Conservation (phyloP, 1,140 invertebrate genomes). For the Bombus terrestris region DNA sequence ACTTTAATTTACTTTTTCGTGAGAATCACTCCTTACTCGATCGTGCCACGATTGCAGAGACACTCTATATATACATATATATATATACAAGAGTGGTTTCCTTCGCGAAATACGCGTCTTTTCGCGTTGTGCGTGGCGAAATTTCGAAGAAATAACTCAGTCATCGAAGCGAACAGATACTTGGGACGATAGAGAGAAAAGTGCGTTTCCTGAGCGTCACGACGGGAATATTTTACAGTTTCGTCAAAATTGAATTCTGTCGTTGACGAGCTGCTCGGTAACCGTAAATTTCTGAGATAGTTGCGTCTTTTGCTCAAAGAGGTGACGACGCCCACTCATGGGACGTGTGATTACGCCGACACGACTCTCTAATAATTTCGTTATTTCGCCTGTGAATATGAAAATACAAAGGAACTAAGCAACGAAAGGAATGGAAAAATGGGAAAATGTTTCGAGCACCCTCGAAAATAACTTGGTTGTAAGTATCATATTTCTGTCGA, state of each 20-base stretch:
- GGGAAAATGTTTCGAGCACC: slow-evolving; percentile 36
- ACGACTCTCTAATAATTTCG: slow-evolving; percentile 29
- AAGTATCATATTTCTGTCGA: slow-evolving; percentile 26
- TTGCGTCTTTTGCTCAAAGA: not conserved
- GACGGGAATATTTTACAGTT: slow-evolving; percentile 10
- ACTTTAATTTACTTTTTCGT: no score
- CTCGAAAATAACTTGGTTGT: slow-evolving; percentile 32
- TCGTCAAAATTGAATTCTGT: slow-evolving; percentile 14
- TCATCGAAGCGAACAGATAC: not conserved
- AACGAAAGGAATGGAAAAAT: not conserved
- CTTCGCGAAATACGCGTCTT: not conserved
- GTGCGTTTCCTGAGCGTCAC: not conserved
- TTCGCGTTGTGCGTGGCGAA: not conserved
- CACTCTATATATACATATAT: no score
- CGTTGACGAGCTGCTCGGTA: slow-evolving; percentile 15
- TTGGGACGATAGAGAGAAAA: not conserved
- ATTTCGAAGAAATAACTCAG: not conserved
- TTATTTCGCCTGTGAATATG: slow-evolving; percentile 15
- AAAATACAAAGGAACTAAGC: slow-evolving; percentile 23
- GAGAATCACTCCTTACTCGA: not conserved
- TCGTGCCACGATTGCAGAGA: not conserved
- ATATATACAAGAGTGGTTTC: not conserved
- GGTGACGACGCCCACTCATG: not conserved
- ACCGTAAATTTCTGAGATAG: not conserved
- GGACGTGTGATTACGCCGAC: slow-evolving; percentile 14